Evolutionary conservation across 1,140 invertebrate genomes (phyloP).

Genomic region (Drosophila teissieri): DNA sequence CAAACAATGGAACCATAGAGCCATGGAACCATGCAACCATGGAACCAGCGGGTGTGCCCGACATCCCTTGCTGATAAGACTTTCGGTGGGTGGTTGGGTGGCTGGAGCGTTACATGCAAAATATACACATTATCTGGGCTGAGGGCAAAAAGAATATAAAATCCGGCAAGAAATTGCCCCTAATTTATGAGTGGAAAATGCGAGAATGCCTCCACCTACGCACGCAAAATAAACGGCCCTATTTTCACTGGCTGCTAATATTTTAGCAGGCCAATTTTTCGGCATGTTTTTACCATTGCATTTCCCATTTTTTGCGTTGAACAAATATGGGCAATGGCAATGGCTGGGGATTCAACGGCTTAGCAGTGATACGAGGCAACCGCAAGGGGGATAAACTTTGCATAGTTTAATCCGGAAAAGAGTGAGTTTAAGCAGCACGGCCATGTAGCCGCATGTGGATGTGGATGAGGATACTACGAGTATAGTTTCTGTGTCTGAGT

Average conservation of each 20-base stretch:
- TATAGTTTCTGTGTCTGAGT: conserved; percentile 4
- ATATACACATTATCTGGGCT: conserved; percentile 45
- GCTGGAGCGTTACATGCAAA: conserved; percentile 46
- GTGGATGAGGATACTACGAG: too few species aligned
- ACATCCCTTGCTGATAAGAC: conserved; percentile 60
- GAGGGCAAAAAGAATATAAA: conserved; percentile 17
- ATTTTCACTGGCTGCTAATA: conserved; percentile 49
- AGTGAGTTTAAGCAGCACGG: conserved; percentile 25
- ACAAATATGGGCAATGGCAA: conserved; percentile 49
- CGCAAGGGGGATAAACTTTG: conserved; percentile 34
- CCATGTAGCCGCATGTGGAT: neutral
- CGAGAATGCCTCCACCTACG: conserved; percentile 19
- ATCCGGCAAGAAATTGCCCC: conserved; percentile 47
- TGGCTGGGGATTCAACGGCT: conserved; percentile 52
- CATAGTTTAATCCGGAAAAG: conserved; percentile 45
- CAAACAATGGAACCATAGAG: conserved; percentile 45
- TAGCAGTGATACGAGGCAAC: conserved; percentile 51
- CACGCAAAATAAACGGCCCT: conserved; percentile 1
- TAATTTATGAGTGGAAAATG: conserved; percentile 66
- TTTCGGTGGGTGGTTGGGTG: neutral
- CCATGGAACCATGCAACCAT: conserved; percentile 52
- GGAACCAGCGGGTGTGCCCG: conserved; percentile 25
- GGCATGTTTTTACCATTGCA: conserved; percentile 9
- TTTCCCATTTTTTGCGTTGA: neutral
- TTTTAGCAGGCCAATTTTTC: conserved; percentile 59